A percentile compares a stretch with the other conserved stretches of the same genome.
These are phyloP conservation scores for Amia ocellicauda DNA, from an alignment of 2,113 vertebrate genomes.

Conservation along the genomic window DNA sequence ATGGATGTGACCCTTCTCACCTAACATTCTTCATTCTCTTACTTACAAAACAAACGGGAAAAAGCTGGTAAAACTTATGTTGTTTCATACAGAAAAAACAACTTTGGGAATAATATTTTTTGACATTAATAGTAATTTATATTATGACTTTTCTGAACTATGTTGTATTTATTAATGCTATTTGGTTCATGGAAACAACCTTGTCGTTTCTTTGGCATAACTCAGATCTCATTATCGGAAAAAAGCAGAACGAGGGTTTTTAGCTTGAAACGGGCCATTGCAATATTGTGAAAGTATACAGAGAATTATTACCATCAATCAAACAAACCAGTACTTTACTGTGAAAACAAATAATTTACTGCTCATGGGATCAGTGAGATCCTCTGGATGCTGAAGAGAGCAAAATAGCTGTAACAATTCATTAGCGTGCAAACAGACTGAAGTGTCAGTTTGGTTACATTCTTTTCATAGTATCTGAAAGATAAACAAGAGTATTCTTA, in stretches of 20 bases:
- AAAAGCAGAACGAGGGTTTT: conserved; percentile 20
- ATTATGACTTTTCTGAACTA: no score
- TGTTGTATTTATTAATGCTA: no score
- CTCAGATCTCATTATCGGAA: not conserved
- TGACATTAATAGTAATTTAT: no score
- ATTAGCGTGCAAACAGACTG: conserved; percentile 10
- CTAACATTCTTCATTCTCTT: not conserved
- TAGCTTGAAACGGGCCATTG: conserved; percentile 24
- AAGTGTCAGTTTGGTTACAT: conserved; percentile 18
- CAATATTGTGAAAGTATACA: conserved; percentile 10
- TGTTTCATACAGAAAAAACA: no score
- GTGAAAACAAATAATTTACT: no score
- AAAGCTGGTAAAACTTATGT: no score
- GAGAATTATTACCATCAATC: conserved; percentile 21
- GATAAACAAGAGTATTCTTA: conserved; percentile 37
- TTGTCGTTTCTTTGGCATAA: no score
- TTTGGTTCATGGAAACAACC: no score
- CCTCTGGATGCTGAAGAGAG: no score
- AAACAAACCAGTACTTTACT: conserved; percentile 1
- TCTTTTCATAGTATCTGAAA: conserved; percentile 28
- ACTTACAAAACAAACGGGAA: not conserved
- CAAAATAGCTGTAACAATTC: not conserved
- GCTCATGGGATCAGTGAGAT: no score
- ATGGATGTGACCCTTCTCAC: not conserved
- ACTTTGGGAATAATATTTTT: no score